phyloP scores from a whole-genome alignment of 2,888 invertebrate genomes.

The Pammene fasciana region DNA sequence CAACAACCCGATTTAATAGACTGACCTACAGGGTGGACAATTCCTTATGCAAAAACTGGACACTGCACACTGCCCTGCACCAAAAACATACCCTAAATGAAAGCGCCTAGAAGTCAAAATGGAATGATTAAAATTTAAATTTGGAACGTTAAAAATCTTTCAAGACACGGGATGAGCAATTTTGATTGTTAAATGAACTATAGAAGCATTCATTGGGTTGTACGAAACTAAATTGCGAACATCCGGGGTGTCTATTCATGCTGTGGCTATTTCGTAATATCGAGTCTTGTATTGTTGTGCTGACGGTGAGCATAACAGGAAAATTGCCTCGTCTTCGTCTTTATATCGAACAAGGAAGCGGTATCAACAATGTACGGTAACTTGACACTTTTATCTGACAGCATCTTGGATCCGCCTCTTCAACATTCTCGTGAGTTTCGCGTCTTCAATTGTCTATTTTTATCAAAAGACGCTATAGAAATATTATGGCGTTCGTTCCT shows the following conservation, averaged over 20 bases:
- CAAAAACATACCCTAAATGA: constrained; percentile 31
- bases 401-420: constrained; percentile 39
- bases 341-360: constrained; percentile 56
- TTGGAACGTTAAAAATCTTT: constrained; percentile 43
- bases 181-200: constrained; percentile 79
- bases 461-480: constrained; percentile 19
- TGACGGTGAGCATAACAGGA: constrained; percentile 64
- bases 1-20: constrained; percentile 75
- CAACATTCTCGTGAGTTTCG: constrained; percentile 10
- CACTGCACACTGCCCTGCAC: constrained; percentile 27
- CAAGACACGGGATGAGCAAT: constrained; percentile 76
- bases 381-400: constrained; percentile 53
- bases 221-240: constrained; percentile 80
- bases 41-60: constrained; percentile 54
- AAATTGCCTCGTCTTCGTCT: constrained; percentile 64
- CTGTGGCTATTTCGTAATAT: constrained; percentile 61
- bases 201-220: constrained; percentile 76
- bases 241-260: constrained; percentile 79
- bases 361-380: constrained; percentile 51
- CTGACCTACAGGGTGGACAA: constrained; percentile 76
- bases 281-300: constrained; percentile 59
- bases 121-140: constrained; percentile 27
- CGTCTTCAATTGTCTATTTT: constrained; percentile 22
- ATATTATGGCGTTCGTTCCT: constrained; percentile 9
- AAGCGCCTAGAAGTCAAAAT: constrained; percentile 43